Percentiles rank a stretch among this genome's conserved stretches.
Conservation (phyloP, 2,888 invertebrate species). For the Arenicola marina region DNA sequence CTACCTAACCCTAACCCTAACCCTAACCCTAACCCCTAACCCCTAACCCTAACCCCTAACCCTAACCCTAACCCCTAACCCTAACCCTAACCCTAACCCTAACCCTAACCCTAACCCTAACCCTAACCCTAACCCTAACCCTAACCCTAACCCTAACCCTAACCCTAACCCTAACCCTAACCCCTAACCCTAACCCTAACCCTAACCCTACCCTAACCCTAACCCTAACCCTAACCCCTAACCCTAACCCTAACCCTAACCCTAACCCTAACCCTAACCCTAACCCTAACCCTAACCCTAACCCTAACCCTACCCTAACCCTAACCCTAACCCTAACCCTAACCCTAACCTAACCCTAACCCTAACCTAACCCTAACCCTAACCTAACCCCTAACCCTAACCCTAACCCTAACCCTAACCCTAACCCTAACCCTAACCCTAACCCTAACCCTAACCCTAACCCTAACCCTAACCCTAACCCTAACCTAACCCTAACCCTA, state of each 20-base stretch:
- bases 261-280: slow-evolving; percentile 24
- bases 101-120: slow-evolving; percentile 25
- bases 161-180: slow-evolving; percentile 27
- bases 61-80: too few species aligned
- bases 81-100: slow-evolving; percentile 27
- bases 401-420: slow-evolving; percentile 28
- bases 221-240: too few species aligned
- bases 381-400: too few species aligned
- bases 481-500: too few species aligned
- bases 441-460: slow-evolving; percentile 28
- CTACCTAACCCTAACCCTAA: slow-evolving; percentile 15
- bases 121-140: slow-evolving; percentile 27
- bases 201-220: too few species aligned
- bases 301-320: too few species aligned
- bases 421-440: slow-evolving; percentile 25
- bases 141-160: slow-evolving; percentile 23
- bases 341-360: too few species aligned
- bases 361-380: too few species aligned
- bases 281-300: slow-evolving; percentile 28
- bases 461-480: slow-evolving; percentile 22
- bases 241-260: slow-evolving; percentile 28
- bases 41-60: too few species aligned
- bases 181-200: too few species aligned
- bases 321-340: too few species aligned
- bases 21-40: slow-evolving; percentile 25